A percentile compares a stretch with the other conserved stretches of the same genome.
phyloP scores from a whole-genome alignment of 2,797 vertebrate genomes.

The Semotilus atromaculatus region DNA sequence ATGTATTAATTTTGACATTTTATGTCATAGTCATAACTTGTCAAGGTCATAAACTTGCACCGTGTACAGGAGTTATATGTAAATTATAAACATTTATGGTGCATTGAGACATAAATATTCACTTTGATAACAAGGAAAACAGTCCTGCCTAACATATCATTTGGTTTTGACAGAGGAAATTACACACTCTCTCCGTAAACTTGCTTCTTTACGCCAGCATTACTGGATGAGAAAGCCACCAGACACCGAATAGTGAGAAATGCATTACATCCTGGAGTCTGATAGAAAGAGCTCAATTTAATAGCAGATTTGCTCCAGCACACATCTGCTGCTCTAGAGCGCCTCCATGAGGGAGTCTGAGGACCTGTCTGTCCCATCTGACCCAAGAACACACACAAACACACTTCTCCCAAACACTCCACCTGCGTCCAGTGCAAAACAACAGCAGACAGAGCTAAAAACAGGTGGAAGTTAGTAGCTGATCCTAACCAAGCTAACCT shows the following conservation, averaged over 20 bases:
- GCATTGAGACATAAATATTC: neutral
- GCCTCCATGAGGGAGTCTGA: slow-evolving; percentile 5
- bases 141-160: neutral
- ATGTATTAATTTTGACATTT: neutral
- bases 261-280: neutral
- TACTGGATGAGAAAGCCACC: neutral
- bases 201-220: neutral
- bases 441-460: slow-evolving; percentile 6
- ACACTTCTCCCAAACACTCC: slow-evolving; percentile 22
- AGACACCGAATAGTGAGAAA: neutral
- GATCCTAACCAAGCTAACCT: slow-evolving; percentile 7
- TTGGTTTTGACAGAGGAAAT: neutral
- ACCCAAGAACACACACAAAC: neutral
- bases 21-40: neutral
- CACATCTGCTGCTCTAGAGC: slow-evolving; percentile 11
- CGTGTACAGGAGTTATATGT: too few species aligned
- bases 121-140: neutral
- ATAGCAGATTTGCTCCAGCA: neutral
- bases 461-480: neutral
- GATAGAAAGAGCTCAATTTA: neutral
- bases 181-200: neutral
- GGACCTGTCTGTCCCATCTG: neutral
- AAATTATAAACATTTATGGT: neutral
- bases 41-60: neutral
- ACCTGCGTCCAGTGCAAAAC: neutral